Evolutionary conservation across 2,113 vertebrate genomes (phyloP).

Genomic region (Agapornis roseicollis): DNA sequence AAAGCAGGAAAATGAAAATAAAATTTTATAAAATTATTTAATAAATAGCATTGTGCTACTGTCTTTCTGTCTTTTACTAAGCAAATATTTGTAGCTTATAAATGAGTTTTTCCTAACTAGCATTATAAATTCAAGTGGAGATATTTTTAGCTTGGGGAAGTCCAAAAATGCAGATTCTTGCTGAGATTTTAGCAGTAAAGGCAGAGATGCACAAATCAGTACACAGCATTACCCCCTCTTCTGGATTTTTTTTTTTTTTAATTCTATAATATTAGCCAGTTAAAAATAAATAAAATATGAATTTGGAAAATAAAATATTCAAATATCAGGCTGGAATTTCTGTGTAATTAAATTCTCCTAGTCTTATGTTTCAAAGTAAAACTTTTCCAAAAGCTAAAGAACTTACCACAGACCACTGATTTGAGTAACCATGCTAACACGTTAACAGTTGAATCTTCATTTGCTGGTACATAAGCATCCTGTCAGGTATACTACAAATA

Average conservation of each 20-base stretch:
- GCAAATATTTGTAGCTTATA: background rate
- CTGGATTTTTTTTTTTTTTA: background rate
- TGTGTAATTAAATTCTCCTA: background rate
- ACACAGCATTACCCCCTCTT: constrained; percentile 11
- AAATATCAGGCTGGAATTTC: background rate
- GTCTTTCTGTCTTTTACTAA: background rate
- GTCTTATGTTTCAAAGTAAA: background rate
- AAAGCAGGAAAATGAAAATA: background rate
- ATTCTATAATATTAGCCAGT: background rate
- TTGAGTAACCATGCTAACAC: background rate
- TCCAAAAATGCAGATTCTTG: background rate
- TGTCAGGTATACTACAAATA: background rate
- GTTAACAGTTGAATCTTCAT: background rate
- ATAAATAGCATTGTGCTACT: background rate
- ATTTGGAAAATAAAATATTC: background rate
- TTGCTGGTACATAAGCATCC: background rate
- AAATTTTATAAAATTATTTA: background rate
- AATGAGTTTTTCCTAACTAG: background rate
- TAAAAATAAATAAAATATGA: background rate
- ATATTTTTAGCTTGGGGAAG: background rate
- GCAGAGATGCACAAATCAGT: background rate
- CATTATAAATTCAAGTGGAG: background rate
- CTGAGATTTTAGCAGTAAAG: background rate
- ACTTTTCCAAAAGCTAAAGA: background rate
- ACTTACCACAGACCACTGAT: background rate